Evolutionary conservation across 1,140 invertebrate genomes (phyloP), one percentile per base, ranked within the genome.

Genomic region (Leptinotarsa texana): DNA sequence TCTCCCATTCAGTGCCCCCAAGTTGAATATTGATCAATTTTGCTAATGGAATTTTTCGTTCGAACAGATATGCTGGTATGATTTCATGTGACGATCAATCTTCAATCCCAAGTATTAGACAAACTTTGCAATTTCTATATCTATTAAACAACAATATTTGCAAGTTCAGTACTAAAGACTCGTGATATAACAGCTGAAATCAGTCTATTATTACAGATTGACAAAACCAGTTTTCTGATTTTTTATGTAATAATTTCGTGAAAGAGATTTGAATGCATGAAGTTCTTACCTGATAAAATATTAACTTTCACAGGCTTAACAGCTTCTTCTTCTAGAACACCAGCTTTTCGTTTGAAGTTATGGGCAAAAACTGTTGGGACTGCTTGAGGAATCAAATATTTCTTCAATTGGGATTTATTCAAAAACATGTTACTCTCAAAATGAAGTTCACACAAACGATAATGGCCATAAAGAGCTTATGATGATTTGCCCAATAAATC

Each of bases 361-460:
- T 57, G 49, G 49, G 49, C 13, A 57, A 57, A n/a, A 57, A 57
- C n/a, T 57, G 49, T 57, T 57, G 49, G 49, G 49, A 57, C 49
- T 57, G 49, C 49, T 57, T n/a, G 49, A 57, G 49, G 49, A 57
- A 57, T 57, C 13, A 57, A 57, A 57, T n/a, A 57, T 57, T 57
- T 57, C 49, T 57, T 57, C 49, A 57, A 57, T 57, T 57, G 13
- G 49, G 49, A 13, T 57, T 57, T 57, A 57, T 13, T 15, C n/a
- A n/a, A 57, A 57, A 57, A 57, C 49, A 57, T 57, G 49, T 57
- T 57, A 57, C 49, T 57, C 49, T 57, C 49, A 57, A 57, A 57
- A 57, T 13, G 49, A 57, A 57, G 49, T 57, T 57, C 49, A 57
- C 49, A 57, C 49, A 57, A n/a, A 57, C 49, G 49, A 57, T 57